A percentile compares a stretch with the other conserved stretches of the same genome.
Conservation (phyloP, 2,888 invertebrate genomes). For the Anaspis maculata region DNA sequence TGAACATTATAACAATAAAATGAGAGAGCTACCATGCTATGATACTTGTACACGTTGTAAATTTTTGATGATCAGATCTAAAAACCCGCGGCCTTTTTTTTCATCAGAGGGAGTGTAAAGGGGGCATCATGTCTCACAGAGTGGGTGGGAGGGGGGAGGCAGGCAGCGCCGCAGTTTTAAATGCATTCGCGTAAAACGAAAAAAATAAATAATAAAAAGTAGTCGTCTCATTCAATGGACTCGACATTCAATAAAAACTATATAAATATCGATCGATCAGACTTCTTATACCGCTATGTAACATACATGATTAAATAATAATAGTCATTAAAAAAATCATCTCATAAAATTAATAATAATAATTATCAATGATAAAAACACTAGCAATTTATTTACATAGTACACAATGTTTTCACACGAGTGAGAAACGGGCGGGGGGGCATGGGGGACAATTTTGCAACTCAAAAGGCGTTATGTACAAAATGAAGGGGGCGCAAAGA, state of each 20-base stretch:
- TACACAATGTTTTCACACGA: conserved; percentile 31
- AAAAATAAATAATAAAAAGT: conserved; percentile 15
- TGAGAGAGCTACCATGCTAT: conserved; percentile 43
- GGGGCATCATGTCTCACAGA: too few relatives aligned
- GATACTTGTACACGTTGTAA: conserved; percentile 39
- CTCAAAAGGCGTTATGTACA: too few relatives aligned
- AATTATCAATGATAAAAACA: too few relatives aligned
- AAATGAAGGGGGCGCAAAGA: too few relatives aligned
- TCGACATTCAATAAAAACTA: conserved; percentile 35
- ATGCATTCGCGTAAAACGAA: conserved; percentile 22
- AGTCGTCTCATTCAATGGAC: too few relatives aligned
- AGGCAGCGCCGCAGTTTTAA: conserved; percentile 16
- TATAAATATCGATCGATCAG: conserved; percentile 39
- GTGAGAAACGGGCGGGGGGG: conserved; percentile 17
- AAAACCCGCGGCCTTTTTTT: conserved; percentile 9
- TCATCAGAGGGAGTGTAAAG: too few relatives aligned
- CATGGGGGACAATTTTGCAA: too few relatives aligned
- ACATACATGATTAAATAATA: conserved; percentile 24
- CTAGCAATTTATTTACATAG: conserved; percentile 38
- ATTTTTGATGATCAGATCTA: conserved; percentile 37
- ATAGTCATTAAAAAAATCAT: conserved; percentile 24
- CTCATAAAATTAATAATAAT: too few relatives aligned
- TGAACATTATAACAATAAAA: conserved; percentile 44
- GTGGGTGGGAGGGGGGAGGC: too few relatives aligned
- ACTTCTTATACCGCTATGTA: conserved; percentile 37